Conservation (phyloP, 2,888 invertebrate species). For the Agrenia bidenticulata region DNA sequence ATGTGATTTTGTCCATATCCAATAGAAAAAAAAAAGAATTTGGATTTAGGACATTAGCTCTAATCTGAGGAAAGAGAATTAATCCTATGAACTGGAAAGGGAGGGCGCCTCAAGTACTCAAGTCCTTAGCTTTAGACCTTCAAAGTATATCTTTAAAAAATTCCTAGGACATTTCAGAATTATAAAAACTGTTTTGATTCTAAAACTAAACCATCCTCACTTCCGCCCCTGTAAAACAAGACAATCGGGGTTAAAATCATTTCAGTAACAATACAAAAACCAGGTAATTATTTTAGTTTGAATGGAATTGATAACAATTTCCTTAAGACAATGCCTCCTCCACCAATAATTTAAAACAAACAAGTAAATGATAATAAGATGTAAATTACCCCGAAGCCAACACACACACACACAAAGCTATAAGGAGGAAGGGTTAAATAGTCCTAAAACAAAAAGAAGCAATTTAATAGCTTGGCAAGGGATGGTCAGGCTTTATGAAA, state of each 20-base stretch:
- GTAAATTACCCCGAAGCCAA: background rate
- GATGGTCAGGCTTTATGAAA: slow-evolving; percentile 14
- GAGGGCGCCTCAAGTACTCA: slow-evolving; percentile 22
- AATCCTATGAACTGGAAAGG: slow-evolving; percentile 19
- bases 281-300: too few relatives aligned
- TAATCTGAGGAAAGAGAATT: slow-evolving; percentile 19
- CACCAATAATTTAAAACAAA: background rate
- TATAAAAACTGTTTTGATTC: too few relatives aligned
- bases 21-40: background rate
- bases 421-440: background rate
- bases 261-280: too few relatives aligned
- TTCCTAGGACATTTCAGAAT: too few relatives aligned
- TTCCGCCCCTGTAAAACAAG: too few relatives aligned
- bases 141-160: too few relatives aligned
- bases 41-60: slow-evolving; percentile 15
- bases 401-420: background rate
- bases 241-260: too few relatives aligned
- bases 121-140: too few relatives aligned
- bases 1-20: too few relatives aligned
- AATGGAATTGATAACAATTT: too few relatives aligned
- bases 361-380: background rate
- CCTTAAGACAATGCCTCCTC: too few relatives aligned
- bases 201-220: too few relatives aligned
- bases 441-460: background rate
- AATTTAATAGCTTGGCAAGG: background rate